Conservation (phyloP, 2,113 vertebrate genomes). For the Tragulus kanchil region DNA sequence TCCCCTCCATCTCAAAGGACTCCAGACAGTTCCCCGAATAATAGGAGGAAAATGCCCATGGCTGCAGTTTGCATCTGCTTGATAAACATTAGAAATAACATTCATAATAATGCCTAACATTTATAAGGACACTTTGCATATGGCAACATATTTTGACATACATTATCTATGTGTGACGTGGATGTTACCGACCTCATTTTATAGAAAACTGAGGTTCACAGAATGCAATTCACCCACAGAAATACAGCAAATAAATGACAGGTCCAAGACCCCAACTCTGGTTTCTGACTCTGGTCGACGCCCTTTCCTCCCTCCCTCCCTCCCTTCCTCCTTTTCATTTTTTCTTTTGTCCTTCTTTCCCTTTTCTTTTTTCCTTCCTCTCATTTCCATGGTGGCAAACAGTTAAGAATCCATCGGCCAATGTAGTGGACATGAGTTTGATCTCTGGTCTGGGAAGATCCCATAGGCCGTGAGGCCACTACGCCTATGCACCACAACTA, state of each 20-base stretch:
- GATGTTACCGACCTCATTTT: neutral
- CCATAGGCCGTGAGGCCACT: neutral
- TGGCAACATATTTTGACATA: neutral
- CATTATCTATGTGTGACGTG: neutral
- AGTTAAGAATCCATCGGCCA: neutral
- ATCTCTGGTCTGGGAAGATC: neutral
- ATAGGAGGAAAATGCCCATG: neutral
- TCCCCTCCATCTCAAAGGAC: constrained; percentile 51
- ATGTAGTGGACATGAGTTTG: neutral
- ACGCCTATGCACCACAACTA: neutral
- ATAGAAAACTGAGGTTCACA: neutral
- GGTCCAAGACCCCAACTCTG: neutral
- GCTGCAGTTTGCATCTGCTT: neutral
- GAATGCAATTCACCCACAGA: neutral
- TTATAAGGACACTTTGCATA: neutral
- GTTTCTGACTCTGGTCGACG: neutral
- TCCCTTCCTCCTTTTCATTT: neutral
- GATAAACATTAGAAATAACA: neutral
- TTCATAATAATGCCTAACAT: neutral
- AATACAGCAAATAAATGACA: neutral
- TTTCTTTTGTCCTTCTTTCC: neutral
- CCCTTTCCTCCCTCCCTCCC: neutral
- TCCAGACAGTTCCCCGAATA: neutral
- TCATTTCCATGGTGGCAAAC: neutral
- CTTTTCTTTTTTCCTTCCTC: neutral